Evolutionary conservation across 2,113 vertebrate genomes (phyloP).

Genomic region (Phasianus colchicus): DNA sequence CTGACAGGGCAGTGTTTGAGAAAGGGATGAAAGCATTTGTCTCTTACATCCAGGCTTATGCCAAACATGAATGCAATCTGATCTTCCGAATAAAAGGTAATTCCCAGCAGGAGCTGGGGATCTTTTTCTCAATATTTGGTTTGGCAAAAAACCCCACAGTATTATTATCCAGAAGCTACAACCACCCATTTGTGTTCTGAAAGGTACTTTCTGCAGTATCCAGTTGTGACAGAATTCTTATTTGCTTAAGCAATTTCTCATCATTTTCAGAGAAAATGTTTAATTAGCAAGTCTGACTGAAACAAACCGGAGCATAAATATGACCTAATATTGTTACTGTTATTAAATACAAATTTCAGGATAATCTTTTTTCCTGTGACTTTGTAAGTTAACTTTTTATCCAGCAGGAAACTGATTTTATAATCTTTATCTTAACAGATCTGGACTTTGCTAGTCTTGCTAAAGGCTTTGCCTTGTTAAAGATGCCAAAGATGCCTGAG

Average conservation of each 20-base stretch:
- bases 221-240: neutral
- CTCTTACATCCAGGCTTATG: conserved; percentile 91
- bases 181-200: neutral
- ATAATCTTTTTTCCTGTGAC: neutral
- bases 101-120: neutral
- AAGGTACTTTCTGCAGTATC: neutral
- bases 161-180: neutral
- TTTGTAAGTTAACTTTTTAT: neutral
- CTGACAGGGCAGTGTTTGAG: conserved; percentile 92
- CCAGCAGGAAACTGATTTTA: neutral
- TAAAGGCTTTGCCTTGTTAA: conserved; percentile 90
- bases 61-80: conserved; percentile 93
- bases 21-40: conserved; percentile 93
- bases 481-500: conserved; percentile 95
- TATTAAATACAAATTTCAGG: neutral
- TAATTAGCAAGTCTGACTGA: neutral
- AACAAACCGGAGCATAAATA: neutral
- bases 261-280: neutral
- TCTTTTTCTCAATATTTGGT: neutral
- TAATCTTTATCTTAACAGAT: conserved; percentile 77
- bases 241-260: neutral
- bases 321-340: neutral
- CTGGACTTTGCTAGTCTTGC: conserved; percentile 90
- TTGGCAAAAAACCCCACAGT: neutral
- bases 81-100: conserved; percentile 96